A percentile compares a stretch with the other conserved stretches of the same genome.
phyloP scores from a whole-genome alignment of 2,113 vertebrate genomes.

The Dolichotis patagonum region DNA sequence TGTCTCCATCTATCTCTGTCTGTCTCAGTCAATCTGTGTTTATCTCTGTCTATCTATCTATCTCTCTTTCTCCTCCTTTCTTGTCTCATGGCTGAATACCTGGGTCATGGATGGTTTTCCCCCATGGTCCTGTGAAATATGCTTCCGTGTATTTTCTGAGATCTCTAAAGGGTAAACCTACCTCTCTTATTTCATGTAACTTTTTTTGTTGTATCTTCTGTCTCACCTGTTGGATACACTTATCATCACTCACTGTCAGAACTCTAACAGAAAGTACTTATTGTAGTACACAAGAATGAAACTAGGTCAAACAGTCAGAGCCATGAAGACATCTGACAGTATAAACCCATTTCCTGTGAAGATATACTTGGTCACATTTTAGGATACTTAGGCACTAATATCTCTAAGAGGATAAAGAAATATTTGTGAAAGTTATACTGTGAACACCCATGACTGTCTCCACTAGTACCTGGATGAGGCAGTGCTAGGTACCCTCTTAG shows the following conservation, averaged over 20 bases:
- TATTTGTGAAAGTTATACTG: background rate
- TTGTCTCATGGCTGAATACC: background rate
- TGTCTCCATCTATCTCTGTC: background rate
- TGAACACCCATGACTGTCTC: background rate
- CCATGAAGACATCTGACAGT: background rate
- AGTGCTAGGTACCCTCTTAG: background rate
- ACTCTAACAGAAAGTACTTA: background rate
- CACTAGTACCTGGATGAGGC: background rate
- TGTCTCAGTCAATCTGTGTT: background rate
- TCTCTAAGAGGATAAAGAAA: background rate
- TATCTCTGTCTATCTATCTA: background rate
- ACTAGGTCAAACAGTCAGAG: background rate
- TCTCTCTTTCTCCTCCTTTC: background rate
- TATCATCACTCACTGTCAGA: background rate
- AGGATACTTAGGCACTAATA: background rate
- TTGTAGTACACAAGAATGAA: background rate
- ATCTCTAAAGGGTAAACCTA: background rate
- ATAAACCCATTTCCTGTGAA: background rate
- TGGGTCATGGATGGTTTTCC: background rate
- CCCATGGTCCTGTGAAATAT: background rate
- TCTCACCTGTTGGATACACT: too few relatives aligned
- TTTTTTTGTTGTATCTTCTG: background rate
- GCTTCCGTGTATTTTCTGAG: background rate
- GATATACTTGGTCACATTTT: background rate
- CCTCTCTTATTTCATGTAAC: background rate